Conservation (phyloP, 2,797 vertebrate species). For the Dicrostonyx torquatus region DNA sequence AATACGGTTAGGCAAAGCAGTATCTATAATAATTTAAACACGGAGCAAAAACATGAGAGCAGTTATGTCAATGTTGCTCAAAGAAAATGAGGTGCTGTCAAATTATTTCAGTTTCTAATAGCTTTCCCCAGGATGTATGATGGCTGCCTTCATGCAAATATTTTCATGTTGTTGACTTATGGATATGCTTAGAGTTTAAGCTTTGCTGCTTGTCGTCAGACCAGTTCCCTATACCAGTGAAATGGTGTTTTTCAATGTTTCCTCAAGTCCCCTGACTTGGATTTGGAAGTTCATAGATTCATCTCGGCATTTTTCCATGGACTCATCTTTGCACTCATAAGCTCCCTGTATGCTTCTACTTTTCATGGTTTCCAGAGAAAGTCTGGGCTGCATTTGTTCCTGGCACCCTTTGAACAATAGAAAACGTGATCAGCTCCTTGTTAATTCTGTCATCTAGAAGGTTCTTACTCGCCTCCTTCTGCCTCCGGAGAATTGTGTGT, state of each 20-base stretch:
- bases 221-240: background rate
- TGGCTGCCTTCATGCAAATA: background rate
- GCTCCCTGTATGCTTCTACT: background rate
- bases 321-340: background rate
- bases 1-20: background rate
- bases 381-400: background rate
- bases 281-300: conserved; percentile 30
- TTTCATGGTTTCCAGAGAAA: conserved; percentile 22
- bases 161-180: background rate
- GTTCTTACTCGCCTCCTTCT: background rate
- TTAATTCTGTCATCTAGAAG: background rate
- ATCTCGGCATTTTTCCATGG: conserved; percentile 46
- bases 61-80: background rate
- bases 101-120: background rate
- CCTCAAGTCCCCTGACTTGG: background rate
- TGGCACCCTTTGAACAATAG: background rate
- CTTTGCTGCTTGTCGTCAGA: conserved; percentile 11
- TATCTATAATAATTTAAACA: conserved; percentile 25
- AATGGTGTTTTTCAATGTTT: conserved; percentile 3
- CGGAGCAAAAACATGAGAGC: background rate
- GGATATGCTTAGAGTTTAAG: background rate
- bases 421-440: background rate
- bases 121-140: background rate
- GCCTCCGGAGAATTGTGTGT: background rate
- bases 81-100: conserved; percentile 38